These are phyloP conservation scores for Dascyllus trimaculatus DNA, from an alignment of 2,113 vertebrate genomes.

Conservation along the genomic window DNA sequence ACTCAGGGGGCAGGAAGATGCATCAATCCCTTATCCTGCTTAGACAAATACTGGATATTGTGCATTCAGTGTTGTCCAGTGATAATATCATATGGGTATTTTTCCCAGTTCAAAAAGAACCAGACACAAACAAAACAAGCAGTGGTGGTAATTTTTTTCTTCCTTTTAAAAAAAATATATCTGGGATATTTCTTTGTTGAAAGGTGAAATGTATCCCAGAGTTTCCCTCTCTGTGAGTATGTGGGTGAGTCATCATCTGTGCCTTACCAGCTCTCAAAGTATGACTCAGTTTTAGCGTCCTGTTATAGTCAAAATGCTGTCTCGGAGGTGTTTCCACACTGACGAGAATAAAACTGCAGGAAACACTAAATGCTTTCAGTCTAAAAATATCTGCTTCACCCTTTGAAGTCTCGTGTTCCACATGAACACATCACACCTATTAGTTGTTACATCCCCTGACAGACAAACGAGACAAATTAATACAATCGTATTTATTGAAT, in stretches of 20 bases:
- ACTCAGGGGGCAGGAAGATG: too few relatives aligned
- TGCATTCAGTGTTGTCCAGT: not conserved
- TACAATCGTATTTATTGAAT: not conserved
- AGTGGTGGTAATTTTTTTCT: not conserved
- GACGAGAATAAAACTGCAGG: constrained; percentile 15
- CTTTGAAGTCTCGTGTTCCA: not conserved
- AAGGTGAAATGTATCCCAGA: constrained; percentile 35
- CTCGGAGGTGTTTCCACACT: constrained; percentile 32
- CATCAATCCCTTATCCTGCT: too few relatives aligned
- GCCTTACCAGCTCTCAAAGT: constrained; percentile 30
- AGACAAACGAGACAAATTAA: not conserved
- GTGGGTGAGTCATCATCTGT: constrained; percentile 44
- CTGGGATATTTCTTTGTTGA: constrained; percentile 22
- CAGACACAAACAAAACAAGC: not conserved
- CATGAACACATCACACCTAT: not conserved
- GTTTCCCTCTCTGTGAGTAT: constrained; percentile 37
- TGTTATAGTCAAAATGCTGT: constrained; percentile 37
- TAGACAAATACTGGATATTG: too few relatives aligned
- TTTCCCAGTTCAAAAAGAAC: not conserved
- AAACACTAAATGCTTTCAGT: constrained; percentile 18
- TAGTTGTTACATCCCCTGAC: not conserved
- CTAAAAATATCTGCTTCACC: not conserved
- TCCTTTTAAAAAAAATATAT: not conserved
- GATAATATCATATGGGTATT: not conserved
- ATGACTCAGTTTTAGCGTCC: constrained; percentile 48